phyloP scores from a whole-genome alignment of 2,797 vertebrate genomes.

The Hydrolagus colliei region DNA sequence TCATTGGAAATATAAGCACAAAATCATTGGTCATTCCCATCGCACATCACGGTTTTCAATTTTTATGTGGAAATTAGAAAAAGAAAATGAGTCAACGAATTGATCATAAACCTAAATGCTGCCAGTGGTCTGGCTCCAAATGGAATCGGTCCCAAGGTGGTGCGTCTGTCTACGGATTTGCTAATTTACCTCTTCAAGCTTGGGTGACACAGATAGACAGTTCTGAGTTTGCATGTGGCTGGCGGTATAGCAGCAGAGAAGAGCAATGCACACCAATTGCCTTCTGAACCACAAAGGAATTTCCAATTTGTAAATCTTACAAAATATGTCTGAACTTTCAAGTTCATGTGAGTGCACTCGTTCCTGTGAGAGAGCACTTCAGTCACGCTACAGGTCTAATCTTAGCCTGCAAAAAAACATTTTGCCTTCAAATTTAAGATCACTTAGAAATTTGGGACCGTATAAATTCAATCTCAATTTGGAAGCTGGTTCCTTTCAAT shows the following conservation, averaged over 20 bases:
- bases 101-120: no score
- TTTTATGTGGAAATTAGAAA: no score
- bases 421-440: no score
- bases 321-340: not conserved
- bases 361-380: not conserved
- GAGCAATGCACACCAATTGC: not conserved
- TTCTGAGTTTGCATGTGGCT: not conserved
- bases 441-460: no score
- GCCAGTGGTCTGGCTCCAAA: not conserved
- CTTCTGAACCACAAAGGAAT: not conserved
- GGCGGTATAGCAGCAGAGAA: not conserved
- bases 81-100: no score
- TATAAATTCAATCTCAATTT: no score
- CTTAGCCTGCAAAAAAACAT: no score
- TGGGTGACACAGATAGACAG: not conserved
- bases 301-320: not conserved
- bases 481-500: no score
- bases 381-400: not conserved
- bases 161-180: not conserved
- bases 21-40: no score
- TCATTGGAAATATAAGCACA: no score
- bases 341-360: not conserved
- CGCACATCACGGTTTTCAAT: no score
- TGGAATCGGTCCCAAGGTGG: no score
- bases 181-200: not conserved